Base-by-base conservation (phyloP, 2,113 vertebrate species). In the Oenanthe oenanthe region DNA sequence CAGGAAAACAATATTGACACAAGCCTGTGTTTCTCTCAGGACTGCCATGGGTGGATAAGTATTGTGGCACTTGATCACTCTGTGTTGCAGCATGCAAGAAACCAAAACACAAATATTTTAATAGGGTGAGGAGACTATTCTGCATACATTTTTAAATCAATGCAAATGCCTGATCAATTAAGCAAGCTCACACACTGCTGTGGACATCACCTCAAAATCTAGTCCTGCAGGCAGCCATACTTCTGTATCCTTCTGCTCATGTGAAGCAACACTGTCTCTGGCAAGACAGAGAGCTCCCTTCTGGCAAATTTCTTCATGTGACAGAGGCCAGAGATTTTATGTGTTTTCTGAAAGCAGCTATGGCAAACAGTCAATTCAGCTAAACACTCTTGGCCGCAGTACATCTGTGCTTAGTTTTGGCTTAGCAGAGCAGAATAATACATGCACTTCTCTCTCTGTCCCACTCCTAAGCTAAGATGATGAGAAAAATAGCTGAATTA, bases 401-500 rank as follows among this genome's bases (percentile, higher is more conserved):
- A 84, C 67, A 94, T 94, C 94, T 96, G 72, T 88, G 85, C 94
- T 90, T 92, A 80, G 82, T 94, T 96, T 94, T 90, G 88, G 34
- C 90, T 96, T 93, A 95, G 92, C 90, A 81, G 88, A 94, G 82
- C 85, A 92, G 94, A 95, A 74, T 85, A 88, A 85, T 48, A 67
- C 43, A 63, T 48, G 34, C 48, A 89, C 88, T 92, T 96, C 94
- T 92, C 86, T 85, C 31, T 94, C 51, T 90, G 56, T 75, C 85
- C 56, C 48, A 34, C n/a, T 89, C 66, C 72, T 67, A 84, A 74
- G 48, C 43, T 75, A 80, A 77, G 61, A 93, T 93, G 71, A 45
- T 95, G 85, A 94, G 90, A 95, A 95, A 96, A 93, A 71, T 15
- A 84, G 68, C 68, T 91, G 80, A 97, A 93, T 94, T 97, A 95